Conservation (phyloP, 2,888 invertebrate species). For the Plebejus argus region DNA sequence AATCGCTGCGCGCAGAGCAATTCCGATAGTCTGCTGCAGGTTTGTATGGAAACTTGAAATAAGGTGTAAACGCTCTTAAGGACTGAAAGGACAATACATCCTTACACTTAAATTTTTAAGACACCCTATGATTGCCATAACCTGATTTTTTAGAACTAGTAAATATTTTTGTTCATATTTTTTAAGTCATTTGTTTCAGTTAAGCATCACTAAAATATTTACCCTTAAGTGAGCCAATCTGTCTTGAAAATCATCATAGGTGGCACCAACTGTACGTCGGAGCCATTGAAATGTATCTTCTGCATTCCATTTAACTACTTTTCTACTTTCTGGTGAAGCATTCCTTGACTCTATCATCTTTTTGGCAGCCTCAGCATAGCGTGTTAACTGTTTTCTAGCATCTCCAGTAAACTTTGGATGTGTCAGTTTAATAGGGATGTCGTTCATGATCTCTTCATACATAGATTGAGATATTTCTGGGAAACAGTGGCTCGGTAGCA, state of each 20-base stretch:
- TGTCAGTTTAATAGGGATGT: conserved; percentile 97
- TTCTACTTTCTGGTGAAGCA: conserved; percentile 95
- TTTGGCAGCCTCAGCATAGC: conserved; percentile 98
- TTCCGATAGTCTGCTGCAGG: too few relatives aligned
- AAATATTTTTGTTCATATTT: neutral
- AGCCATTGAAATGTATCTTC: conserved; percentile 99
- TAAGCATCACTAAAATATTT: conserved; percentile 32
- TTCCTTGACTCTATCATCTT: conserved; percentile 97
- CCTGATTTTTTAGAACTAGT: neutral
- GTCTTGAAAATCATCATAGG: conserved; percentile 95
- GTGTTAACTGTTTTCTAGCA: conserved; percentile 95
- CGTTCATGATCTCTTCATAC: conserved; percentile 99
- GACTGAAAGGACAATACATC: neutral
- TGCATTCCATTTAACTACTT: conserved; percentile 99
- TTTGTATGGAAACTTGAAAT: too few relatives aligned
- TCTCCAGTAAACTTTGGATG: conserved; percentile 97
- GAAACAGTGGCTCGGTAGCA: conserved; percentile 94
- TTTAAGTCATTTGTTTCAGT: neutral
- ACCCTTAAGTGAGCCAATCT: conserved; percentile 93
- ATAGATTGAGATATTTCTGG: conserved; percentile 96
- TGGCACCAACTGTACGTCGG: conserved; percentile 94
- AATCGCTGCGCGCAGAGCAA: too few relatives aligned
- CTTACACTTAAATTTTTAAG: too few relatives aligned
- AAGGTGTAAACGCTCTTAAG: too few relatives aligned
- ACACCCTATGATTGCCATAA: neutral